Percentiles rank a stretch among this genome's conserved stretches.
phyloP scores from a whole-genome alignment of 2,888 invertebrate genomes.

The Lepidonotus clava region DNA sequence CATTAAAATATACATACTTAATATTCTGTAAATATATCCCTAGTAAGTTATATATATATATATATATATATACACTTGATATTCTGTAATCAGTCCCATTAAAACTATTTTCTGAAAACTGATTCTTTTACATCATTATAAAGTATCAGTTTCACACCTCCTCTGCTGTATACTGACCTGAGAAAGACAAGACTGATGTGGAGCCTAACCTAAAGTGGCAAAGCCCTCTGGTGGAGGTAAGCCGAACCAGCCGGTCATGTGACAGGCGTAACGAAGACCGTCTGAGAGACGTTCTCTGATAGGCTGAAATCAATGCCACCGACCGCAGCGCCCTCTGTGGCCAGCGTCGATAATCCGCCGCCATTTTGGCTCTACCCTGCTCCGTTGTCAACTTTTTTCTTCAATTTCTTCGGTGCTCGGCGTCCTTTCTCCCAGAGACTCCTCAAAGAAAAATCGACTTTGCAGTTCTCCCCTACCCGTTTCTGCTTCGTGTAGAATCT shows the following conservation, averaged over 20 bases:
- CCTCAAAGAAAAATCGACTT: not conserved
- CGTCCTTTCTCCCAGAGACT: not conserved
- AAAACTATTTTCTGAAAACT: too few species aligned
- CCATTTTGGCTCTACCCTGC: not conserved
- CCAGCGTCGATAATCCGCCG: not conserved
- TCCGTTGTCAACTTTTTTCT: not conserved
- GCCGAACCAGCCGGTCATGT: not conserved
- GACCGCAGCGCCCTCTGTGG: not conserved
- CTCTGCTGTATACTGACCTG: too few species aligned
- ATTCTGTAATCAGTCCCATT: too few species aligned
- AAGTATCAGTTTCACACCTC: too few species aligned
- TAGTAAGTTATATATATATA: too few species aligned
- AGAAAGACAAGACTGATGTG: too few species aligned
- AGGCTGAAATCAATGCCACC: slow-evolving; percentile 16
- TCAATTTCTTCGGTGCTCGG: not conserved
- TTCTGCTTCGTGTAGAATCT: not conserved
- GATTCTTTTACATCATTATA: too few species aligned
- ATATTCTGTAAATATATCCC: too few species aligned
- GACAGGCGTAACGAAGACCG: slow-evolving; percentile 2
- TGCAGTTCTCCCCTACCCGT: not conserved
- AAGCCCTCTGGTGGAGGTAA: not conserved
- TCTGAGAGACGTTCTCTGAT: slow-evolving; percentile 16
- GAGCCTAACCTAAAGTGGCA: not conserved
- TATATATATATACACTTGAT: too few species aligned
- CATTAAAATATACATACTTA: too few species aligned